Conservation (phyloP, 2,797 vertebrate genomes). For the Lithobates sylvaticus region DNA sequence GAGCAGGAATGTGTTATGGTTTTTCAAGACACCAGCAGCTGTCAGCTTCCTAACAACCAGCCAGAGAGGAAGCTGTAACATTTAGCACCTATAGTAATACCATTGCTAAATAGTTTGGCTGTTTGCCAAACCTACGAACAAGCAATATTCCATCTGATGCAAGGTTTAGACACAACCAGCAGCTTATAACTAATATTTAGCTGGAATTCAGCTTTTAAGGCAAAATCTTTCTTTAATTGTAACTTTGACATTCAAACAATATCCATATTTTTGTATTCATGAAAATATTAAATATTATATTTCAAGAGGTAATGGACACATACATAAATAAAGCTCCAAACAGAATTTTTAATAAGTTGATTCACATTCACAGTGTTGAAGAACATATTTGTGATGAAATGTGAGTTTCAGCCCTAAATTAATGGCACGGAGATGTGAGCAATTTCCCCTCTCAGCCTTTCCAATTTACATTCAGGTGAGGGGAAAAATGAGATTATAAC, state of each 20-base stretch:
- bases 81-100: no score
- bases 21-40: no score
- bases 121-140: no score
- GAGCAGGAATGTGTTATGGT: no score
- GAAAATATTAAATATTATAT: constrained; percentile 23
- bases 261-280: constrained; percentile 9
- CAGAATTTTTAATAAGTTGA: constrained; percentile 31
- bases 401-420: constrained; percentile 46
- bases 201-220: neutral
- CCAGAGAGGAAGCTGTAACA: no score
- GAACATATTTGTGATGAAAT: constrained; percentile 19
- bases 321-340: constrained; percentile 38
- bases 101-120: no score
- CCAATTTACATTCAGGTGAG: constrained; percentile 56
- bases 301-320: constrained; percentile 24
- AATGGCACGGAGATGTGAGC: constrained; percentile 26
- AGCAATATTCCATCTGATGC: no score
- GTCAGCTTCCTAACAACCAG: no score
- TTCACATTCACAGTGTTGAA: constrained; percentile 4
- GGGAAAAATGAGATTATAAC: constrained; percentile 52
- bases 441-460: constrained; percentile 52
- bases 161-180: no score
- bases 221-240: neutral
- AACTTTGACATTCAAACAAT: constrained; percentile 16
- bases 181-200: no score